Base-by-base conservation (phyloP, 1,140 invertebrate genomes). In the Drosophila subpulchrella region DNA sequence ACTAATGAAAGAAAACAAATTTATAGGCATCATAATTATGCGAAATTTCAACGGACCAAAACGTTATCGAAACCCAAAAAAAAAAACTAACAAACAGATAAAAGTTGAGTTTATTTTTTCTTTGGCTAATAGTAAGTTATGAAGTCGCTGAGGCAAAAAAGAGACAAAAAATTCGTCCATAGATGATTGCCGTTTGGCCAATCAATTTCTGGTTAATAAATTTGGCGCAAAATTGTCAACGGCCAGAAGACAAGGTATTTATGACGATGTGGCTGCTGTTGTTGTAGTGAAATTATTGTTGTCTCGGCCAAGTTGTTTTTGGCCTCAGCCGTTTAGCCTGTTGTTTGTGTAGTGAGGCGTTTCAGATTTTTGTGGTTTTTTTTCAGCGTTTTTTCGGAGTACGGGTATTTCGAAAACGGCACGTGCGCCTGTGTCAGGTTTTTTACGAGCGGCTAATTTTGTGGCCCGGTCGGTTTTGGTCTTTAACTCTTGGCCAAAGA, bases 21-120 rank as follows among this genome's bases (percentile, higher is more conserved):
- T 89, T 89, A 89, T 89, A 89, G 84, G 84, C 84, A 89, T 80
- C 85, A 89, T 89, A 89, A 89, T 89, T 89, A 89, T 89, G 84
- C 84, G 85, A 89, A 89, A 84, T 89, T 81, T 89, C 79, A 70
- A 82, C 78, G 59, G 53, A 58, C 68, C 65, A 75, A 67, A 77
- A 60, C 78, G 84, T 84, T 84, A 89, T 89, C 84, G 76, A 81
- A 88, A 63, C 47, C 60, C 50, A 61, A 58, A 48, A 55, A 55
- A 30, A 60, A 7, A 10, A 54, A 56, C n/a, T n/a, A 20, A 20
- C 48, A 59, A 36, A 32, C 27, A 17, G 70, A 80, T 80, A 75
- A 83, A 82, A 82, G 47, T 75, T 71, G 24, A 57, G 24, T 72
- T 72, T 20, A 46, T 30, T 58, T 51, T 74, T 44, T 83, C 32